A percentile compares a stretch with the other conserved stretches of the same genome.
Evolutionary conservation across 2,113 vertebrate species (phyloP).

Genomic region (Chamaea fasciata): DNA sequence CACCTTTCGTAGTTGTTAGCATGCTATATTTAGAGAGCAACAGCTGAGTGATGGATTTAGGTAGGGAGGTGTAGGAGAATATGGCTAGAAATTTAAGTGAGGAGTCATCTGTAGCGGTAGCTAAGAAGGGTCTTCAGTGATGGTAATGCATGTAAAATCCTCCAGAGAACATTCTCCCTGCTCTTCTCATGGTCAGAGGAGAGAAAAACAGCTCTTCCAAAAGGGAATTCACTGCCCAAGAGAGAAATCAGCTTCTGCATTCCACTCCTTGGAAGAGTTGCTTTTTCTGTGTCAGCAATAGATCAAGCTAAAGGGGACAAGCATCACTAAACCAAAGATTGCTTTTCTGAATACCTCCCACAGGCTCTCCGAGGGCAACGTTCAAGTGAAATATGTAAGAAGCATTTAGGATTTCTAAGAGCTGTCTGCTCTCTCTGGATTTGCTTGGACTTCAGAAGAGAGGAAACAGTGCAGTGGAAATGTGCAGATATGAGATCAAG

Average conservation of each 20-base stretch:
- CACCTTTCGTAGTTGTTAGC: not conserved
- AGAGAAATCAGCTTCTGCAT: not conserved
- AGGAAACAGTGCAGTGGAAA: not conserved
- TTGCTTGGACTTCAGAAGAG: not conserved
- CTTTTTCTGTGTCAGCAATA: not conserved
- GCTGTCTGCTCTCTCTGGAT: not conserved
- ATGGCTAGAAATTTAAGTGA: not conserved
- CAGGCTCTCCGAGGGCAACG: not conserved
- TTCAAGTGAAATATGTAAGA: constrained; percentile 23
- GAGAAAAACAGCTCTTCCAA: not conserved
- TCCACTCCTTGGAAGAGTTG: not conserved
- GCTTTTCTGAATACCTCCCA: constrained; percentile 2
- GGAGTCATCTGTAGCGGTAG: not conserved
- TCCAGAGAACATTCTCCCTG: not conserved
- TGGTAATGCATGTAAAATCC: not conserved
- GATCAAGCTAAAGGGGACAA: not conserved
- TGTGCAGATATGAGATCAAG: not conserved
- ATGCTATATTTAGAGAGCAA: not conserved
- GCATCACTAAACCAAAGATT: not conserved
- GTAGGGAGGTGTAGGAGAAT: not conserved
- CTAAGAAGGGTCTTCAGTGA: not conserved
- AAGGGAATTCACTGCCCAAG: not conserved
- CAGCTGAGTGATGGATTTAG: not conserved
- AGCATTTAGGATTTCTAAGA: not conserved
- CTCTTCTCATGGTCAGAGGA: not conserved